These are phyloP conservation scores for Morpho deidamia DNA, from an alignment of 2,888 invertebrate genomes.

Conservation along the genomic window DNA sequence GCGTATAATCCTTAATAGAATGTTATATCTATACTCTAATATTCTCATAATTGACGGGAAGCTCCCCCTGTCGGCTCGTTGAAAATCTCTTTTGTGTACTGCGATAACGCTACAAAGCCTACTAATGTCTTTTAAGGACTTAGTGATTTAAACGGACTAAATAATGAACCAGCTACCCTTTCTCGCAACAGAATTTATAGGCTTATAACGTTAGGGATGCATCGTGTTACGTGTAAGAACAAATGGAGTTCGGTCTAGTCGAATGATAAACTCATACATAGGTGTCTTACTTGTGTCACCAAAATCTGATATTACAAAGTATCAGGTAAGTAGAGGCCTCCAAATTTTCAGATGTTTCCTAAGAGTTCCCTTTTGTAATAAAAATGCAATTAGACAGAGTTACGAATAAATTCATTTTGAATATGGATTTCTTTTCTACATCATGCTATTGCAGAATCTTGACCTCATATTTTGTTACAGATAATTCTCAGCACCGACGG, in stretches of 20 bases:
- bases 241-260: constrained; percentile 4
- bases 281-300: too few species aligned
- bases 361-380: too few species aligned
- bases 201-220: constrained; percentile 50
- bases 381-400: too few species aligned
- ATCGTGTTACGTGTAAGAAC: constrained; percentile 5
- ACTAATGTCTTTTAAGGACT: constrained; percentile 78
- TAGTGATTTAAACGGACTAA: constrained; percentile 79
- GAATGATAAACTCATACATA: too few species aligned
- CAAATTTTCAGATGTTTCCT: too few species aligned
- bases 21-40: constrained; percentile 35
- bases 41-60: constrained; percentile 52
- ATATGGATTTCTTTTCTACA: too few species aligned
- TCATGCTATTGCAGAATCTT: too few species aligned
- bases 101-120: constrained; percentile 74
- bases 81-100: constrained; percentile 74
- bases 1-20: constrained; percentile 14
- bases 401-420: too few species aligned
- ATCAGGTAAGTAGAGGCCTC: too few species aligned
- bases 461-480: too few species aligned
- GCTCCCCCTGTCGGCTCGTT: constrained; percentile 46
- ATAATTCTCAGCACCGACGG: too few species aligned
- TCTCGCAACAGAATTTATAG: constrained; percentile 57
- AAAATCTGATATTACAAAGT: too few species aligned
- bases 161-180: constrained; percentile 74